phyloP scores from a whole-genome alignment of 2,113 vertebrate species.

The Panurus biarmicus region DNA sequence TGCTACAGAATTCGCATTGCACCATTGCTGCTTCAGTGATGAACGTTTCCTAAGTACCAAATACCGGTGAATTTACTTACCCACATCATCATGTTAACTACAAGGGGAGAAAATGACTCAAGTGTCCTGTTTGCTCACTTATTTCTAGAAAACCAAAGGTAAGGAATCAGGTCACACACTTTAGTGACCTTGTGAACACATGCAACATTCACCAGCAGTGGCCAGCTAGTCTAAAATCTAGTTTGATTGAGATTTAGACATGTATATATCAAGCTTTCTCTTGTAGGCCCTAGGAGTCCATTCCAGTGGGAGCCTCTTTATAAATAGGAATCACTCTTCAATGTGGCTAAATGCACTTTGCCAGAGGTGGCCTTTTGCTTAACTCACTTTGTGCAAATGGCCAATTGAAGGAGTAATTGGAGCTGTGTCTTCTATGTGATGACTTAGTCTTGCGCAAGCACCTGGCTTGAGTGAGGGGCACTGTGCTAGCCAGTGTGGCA shows the following conservation, averaged over 20 bases:
- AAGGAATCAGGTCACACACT: neutral
- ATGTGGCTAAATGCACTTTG: neutral
- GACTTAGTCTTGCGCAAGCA: neutral
- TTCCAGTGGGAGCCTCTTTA: neutral
- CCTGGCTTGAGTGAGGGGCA: neutral
- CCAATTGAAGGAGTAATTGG: neutral
- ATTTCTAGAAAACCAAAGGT: neutral
- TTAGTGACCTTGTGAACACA: neutral
- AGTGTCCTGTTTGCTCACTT: neutral
- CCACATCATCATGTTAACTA: neutral
- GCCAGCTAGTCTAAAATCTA: neutral
- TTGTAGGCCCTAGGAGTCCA: neutral
- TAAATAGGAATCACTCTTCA: neutral
- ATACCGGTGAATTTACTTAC: neutral
- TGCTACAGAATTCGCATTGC: neutral
- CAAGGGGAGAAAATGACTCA: neutral
- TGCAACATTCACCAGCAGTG: neutral
- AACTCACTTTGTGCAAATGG: neutral
- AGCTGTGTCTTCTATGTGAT: neutral
- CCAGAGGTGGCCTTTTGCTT: neutral
- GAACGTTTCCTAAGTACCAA: neutral
- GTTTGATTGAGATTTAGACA: neutral
- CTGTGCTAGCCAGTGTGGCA: neutral
- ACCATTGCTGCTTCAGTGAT: neutral
- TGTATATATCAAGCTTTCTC: neutral